These are phyloP conservation scores for Mya arenaria DNA, from an alignment of 1,140 invertebrate genomes.

Conservation along the genomic window DNA sequence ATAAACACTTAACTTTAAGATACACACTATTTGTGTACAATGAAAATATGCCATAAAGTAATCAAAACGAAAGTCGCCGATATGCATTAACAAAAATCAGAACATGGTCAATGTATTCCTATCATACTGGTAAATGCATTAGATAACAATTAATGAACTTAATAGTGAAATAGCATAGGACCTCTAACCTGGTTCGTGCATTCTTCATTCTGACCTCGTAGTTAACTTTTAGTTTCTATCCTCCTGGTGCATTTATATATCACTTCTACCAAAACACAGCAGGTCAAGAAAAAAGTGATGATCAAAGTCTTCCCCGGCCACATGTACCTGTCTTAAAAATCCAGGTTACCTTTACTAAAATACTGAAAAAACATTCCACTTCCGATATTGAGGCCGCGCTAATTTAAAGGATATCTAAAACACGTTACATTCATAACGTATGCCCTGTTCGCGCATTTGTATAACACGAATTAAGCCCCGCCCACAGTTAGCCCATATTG, in stretches of 20 bases:
- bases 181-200: constrained; percentile 44
- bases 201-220: constrained; percentile 49
- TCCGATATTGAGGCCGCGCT: not conserved
- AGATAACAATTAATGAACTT: too few relatives aligned
- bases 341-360: not conserved
- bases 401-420: constrained; percentile 1
- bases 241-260: constrained; percentile 36
- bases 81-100: too few relatives aligned
- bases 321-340: not conserved
- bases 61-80: too few relatives aligned
- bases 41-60: too few relatives aligned
- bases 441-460: not conserved
- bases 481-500: not conserved
- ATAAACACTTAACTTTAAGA: too few relatives aligned
- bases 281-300: constrained; percentile 19
- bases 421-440: not conserved
- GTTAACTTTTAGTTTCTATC: constrained; percentile 11
- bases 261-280: constrained; percentile 4
- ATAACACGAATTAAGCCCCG: not conserved
- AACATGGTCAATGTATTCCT: too few relatives aligned
- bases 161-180: too few relatives aligned
- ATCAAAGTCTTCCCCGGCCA: not conserved
- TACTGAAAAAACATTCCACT: not conserved
- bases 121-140: too few relatives aligned
- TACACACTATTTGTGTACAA: too few relatives aligned